Conservation (phyloP, 2,888 invertebrate species). For the Spicauda simplicius region DNA sequence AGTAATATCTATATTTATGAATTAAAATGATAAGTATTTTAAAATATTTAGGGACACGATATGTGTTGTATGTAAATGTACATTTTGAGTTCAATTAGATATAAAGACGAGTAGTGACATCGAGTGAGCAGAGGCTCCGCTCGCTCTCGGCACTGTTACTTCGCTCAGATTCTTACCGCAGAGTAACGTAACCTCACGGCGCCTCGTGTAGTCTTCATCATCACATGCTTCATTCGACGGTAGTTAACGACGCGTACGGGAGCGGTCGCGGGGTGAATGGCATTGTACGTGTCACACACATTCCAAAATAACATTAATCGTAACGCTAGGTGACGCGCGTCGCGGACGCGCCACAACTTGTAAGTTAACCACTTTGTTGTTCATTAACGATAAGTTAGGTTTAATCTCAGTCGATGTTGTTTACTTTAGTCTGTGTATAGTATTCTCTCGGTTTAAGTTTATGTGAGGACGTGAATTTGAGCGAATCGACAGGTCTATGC, state of each 20-base stretch:
- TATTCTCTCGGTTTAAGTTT: slow-evolving; percentile 77
- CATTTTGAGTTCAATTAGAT: slow-evolving; percentile 76
- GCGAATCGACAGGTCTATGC: slow-evolving; percentile 77
- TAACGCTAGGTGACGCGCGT: slow-evolving; percentile 69
- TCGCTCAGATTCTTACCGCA: slow-evolving; percentile 76
- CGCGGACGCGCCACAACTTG: slow-evolving; percentile 68
- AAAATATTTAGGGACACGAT: slow-evolving; percentile 69
- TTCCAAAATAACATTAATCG: slow-evolving; percentile 78
- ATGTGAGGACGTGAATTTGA: slow-evolving; percentile 78
- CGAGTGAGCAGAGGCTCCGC: slow-evolving; percentile 39
- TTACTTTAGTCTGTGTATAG: slow-evolving; percentile 81
- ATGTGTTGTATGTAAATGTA: slow-evolving; percentile 79
- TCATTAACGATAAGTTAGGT: slow-evolving; percentile 83
- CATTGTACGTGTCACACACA: slow-evolving; percentile 74
- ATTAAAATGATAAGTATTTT: slow-evolving; percentile 74
- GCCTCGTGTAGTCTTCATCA: slow-evolving; percentile 29
- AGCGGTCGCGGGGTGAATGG: slow-evolving; percentile 50
- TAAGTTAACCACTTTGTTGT: slow-evolving; percentile 84
- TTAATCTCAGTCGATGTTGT: slow-evolving; percentile 82
- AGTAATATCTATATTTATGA: slow-evolving; percentile 79
- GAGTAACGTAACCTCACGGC: slow-evolving; percentile 46
- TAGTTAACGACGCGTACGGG: slow-evolving; percentile 47
- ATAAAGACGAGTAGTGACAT: slow-evolving; percentile 50
- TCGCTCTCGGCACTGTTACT: slow-evolving; percentile 60
- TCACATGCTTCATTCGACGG: slow-evolving; percentile 48